A percentile compares a stretch with the other conserved stretches of the same genome.
Evolutionary conservation across 2,888 invertebrate species (phyloP).

Genomic region (Diogma glabrata): DNA sequence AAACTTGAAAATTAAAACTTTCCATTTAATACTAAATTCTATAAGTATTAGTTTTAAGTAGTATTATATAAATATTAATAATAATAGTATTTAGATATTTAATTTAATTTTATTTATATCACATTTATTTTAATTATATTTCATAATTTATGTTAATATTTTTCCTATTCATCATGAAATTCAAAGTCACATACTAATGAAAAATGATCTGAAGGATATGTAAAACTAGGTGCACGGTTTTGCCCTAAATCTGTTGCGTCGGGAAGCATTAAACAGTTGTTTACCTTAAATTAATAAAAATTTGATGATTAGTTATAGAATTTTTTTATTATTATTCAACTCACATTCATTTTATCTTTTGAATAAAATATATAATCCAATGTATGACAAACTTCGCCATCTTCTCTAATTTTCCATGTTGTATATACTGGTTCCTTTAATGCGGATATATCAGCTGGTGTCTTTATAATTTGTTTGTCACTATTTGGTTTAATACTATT

Average conservation of each 20-base stretch:
- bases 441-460: constrained; percentile 27
- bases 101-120: no score
- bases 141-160: no score
- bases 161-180: constrained; percentile 23
- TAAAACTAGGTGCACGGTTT: constrained; percentile 51
- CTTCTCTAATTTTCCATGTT: constrained; percentile 63
- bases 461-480: background rate
- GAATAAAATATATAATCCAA: constrained; percentile 64
- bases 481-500: constrained; percentile 3
- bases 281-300: constrained; percentile 26
- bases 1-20: no score
- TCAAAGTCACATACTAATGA: constrained; percentile 56
- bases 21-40: no score
- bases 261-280: constrained; percentile 42
- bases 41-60: no score
- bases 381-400: constrained; percentile 58
- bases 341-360: constrained; percentile 43
- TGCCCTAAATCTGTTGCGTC: constrained; percentile 52
- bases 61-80: no score
- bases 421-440: constrained; percentile 56
- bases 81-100: no score
- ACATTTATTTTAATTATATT: no score
- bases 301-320: background rate
- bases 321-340: constrained; percentile 17
- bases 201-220: constrained; percentile 68